These are phyloP conservation scores for Nomada ferruginata DNA, from an alignment of 2,888 invertebrate genomes.

Conservation along the genomic window DNA sequence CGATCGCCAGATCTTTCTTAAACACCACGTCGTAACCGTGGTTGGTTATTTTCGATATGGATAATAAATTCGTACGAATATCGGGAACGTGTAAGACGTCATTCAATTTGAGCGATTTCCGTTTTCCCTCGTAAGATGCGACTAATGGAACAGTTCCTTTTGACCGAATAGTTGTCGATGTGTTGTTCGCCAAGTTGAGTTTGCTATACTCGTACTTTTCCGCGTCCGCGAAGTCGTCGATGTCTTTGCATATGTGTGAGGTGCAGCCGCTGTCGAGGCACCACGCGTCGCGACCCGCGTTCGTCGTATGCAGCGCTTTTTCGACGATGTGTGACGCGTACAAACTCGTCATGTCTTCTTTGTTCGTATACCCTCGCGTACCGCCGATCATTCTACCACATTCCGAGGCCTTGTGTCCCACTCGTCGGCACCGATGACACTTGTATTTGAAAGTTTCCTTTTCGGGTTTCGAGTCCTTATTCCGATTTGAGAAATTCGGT, in stretches of 20 bases:
- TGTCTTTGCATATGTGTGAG: constrained; percentile 47
- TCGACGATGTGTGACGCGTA: background rate
- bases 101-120: constrained; percentile 20
- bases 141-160: constrained; percentile 18
- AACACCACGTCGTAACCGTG: no score
- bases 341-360: background rate
- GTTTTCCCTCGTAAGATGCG: background rate
- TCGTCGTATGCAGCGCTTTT: background rate
- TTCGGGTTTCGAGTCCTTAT: background rate
- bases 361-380: background rate
- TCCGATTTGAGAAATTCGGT: background rate
- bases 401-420: constrained; percentile 8
- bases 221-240: constrained; percentile 30
- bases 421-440: background rate
- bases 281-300: constrained; percentile 14
- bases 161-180: constrained; percentile 35
- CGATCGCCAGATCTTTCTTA: background rate
- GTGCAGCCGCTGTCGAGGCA: constrained; percentile 52
- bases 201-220: constrained; percentile 23
- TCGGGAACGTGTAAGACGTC: constrained; percentile 53
- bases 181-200: constrained; percentile 45
- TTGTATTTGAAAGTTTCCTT: background rate
- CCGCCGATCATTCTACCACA: background rate
- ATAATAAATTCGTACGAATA: constrained; percentile 55
- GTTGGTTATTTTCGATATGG: constrained; percentile 4